Evolutionary conservation across 1,140 invertebrate genomes (phyloP).

Genomic region (Drosophila leontia): DNA sequence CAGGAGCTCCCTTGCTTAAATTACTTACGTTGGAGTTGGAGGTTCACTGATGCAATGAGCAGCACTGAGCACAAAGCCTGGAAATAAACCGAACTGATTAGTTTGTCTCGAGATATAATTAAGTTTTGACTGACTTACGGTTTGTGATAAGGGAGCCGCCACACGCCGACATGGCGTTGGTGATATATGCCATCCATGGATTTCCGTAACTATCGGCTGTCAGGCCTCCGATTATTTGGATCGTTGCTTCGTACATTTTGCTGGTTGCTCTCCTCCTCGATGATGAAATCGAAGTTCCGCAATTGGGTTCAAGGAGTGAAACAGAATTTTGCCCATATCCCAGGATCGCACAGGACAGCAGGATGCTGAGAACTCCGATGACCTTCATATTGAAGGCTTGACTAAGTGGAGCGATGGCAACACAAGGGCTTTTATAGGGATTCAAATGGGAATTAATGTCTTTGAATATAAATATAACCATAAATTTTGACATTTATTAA

Average conservation of each 20-base stretch:
- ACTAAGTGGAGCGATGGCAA: background rate
- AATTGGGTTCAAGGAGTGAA: background rate
- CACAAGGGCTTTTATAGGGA: background rate
- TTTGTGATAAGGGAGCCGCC: conserved; percentile 26
- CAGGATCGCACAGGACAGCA: background rate
- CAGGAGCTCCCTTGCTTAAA: no score
- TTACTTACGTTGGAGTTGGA: conserved; percentile 1
- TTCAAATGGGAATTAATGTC: no score
- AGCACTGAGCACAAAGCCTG: conserved; percentile 24
- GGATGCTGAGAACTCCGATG: background rate
- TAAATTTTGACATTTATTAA: no score
- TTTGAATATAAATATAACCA: no score
- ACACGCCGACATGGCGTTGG: background rate
- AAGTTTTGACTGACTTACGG: background rate
- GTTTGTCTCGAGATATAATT: background rate
- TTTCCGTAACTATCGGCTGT: background rate
- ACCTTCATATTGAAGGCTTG: background rate
- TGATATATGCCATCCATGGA: conserved; percentile 17
- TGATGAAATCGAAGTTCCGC: background rate
- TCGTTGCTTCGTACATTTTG: no score
- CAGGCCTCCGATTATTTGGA: background rate
- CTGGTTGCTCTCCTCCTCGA: no score
- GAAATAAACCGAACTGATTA: background rate
- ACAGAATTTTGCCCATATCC: background rate
- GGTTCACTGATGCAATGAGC: background rate